Evolutionary conservation across 2,888 invertebrate genomes (phyloP), one percentile per base, ranked within the genome.

Genomic region (Sesia apiformis): DNA sequence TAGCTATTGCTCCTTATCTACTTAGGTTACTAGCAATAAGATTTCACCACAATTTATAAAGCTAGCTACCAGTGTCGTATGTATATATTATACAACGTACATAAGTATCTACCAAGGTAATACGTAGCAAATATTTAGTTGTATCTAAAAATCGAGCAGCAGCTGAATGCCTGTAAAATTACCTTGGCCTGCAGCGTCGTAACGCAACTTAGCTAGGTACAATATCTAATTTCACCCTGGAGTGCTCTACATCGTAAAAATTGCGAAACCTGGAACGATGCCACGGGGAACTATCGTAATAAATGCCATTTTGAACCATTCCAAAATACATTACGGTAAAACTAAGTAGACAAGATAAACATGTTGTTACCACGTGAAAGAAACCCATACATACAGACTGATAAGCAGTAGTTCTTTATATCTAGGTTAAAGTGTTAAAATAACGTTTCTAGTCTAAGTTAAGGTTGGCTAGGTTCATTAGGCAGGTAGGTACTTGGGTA

Each of bases 221-320:
- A 8, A 43, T 50, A 50, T 50, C 7, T 50, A 67, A 72, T 66
- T 61, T 55, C 60, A 63, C 74, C 69, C 71, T 49, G 53, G 68
- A 58, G 70, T 61, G 67, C 58, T 58, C 62, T 69, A 66, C 65
- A 66, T 67, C 60, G 63, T 60, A 69, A 69, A 71, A 69, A 71
- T 63, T 63, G 62, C 60, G 63, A 67, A 70, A 65, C 62, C 68
- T 70, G 66, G 66, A 73, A 72, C 63, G 59, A 62, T 65, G 70
- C 68, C 69, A 69, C 65, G 58, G 70, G 65, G 39, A 52, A 60
- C 60, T 60, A 60, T 60, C 60, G 65, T 65, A 63, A 68, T 69
- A 72, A 71, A 62, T 69, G 40, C 41, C 61, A 70, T 73, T 72
- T 65, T 63, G 62, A 62, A 60, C 62, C 63, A 63, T 67, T 62